Evolutionary conservation across 2,888 invertebrate genomes (phyloP), one percentile per base, ranked within the genome.

Genomic region (Rhamnusium bicolor): DNA sequence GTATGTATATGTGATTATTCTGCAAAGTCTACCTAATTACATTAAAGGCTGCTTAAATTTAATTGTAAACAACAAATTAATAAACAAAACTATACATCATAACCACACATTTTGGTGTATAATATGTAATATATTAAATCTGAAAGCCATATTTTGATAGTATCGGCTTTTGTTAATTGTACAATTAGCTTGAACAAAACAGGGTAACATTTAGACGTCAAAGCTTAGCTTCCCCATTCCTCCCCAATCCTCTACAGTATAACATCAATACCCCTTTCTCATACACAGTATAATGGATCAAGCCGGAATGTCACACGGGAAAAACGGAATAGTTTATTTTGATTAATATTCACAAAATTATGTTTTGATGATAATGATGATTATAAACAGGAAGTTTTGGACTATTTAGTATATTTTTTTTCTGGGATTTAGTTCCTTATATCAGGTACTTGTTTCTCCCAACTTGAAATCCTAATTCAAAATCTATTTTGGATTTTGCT

Each of bases 61-160:
- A 24, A 24, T 19, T 53, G 5, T 53, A 21, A 53, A 53, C n/a
- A 21, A 53, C 53, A 53, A 53, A 12, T 53, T 53, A 53, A 53
- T 53, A n/a, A 53, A 53, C 51, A 18, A 8, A 51, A 51, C 51
- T 40, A 40, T n/a, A n/a, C 5, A 40, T 40, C 40, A 40, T 40
- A 51, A 19, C 10, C 16, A 51, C 24, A 21, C 19, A 53, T 53
- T 53, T 53, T n/a, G 10, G n/a, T 4, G 53, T 19, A 53, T 53
- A 21, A 24, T 12, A 53, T 53, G n/a, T 24, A 21, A 53, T 24
- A n/a, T 53, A 53, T 24, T 53, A 53, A 21, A 53, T 53, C 21
- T 24, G 53, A 21, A 12, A 21, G 1, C 21, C n/a, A 21, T 53
- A 53, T 53, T 24, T 53, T 53, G 53, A 24, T 21, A 53, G 21